Evolutionary conservation across 1,140 invertebrate species (phyloP).

Genomic region (Nylanderia fulva): DNA sequence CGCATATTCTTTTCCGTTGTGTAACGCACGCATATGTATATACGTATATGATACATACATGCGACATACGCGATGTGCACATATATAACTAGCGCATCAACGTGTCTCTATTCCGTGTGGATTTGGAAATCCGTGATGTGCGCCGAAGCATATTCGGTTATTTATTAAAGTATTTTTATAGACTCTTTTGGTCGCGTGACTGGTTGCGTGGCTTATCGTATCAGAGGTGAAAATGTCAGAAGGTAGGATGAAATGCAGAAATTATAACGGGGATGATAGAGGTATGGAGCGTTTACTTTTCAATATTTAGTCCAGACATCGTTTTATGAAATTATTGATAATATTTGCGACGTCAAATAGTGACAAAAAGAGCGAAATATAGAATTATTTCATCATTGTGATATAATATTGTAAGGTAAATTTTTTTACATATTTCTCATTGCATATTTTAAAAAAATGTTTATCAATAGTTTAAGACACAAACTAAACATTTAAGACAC

Average conservation of each 20-base stretch:
- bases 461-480: neutral
- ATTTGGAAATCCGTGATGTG: slow-evolving; percentile 36
- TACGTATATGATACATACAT: slow-evolving; percentile 19
- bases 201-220: slow-evolving; percentile 5
- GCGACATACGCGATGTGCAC: neutral
- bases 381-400: neutral
- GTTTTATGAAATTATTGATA: neutral
- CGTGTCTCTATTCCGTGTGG: slow-evolving; percentile 29
- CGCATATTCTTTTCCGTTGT: slow-evolving; percentile 43
- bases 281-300: neutral
- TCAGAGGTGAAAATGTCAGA: neutral
- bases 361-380: neutral
- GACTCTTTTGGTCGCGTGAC: neutral
- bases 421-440: neutral
- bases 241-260: neutral
- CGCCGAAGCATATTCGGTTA: slow-evolving; percentile 20
- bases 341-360: neutral
- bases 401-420: neutral
- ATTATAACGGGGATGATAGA: neutral
- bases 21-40: slow-evolving; percentile 5
- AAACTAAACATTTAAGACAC: no score
- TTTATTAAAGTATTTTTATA: slow-evolving; percentile 59
- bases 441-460: neutral
- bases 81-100: neutral
- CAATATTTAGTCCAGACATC: neutral